Conservation (phyloP, 1,140 invertebrate genomes). For the Notospermus geniculatus region DNA sequence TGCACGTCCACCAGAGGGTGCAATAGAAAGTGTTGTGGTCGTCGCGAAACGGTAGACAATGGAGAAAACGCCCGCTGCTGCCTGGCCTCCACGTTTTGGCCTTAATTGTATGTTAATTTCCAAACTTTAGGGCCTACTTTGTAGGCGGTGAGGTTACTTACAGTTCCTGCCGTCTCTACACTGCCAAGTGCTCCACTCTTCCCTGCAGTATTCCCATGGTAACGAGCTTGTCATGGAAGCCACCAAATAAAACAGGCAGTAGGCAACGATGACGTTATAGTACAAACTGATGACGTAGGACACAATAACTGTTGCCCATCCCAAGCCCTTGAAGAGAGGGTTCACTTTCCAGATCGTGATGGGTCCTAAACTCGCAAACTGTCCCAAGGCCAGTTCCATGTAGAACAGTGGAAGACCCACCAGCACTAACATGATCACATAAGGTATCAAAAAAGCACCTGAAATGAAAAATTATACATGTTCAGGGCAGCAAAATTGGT, state of each 20-base stretch:
- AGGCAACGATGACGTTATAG: constrained; percentile 59
- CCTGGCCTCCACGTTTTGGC: no score
- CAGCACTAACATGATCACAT: constrained; percentile 59
- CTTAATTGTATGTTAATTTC: no score
- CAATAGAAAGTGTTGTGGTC: no score
- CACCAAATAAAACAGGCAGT: constrained; percentile 54
- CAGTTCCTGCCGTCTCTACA: constrained; percentile 4
- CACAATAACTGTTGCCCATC: constrained; percentile 80
- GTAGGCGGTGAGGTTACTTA: no score
- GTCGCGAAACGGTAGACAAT: no score
- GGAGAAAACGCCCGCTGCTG: no score
- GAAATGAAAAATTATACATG: constrained; percentile 3
- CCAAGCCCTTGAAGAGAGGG: constrained; percentile 63
- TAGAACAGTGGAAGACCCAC: constrained; percentile 58
- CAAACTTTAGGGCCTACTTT: no score
- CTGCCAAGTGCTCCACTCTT: constrained; percentile 49
- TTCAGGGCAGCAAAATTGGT: no score
- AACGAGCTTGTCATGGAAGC: constrained; percentile 51
- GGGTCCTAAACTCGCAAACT: constrained; percentile 49
- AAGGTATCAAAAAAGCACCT: constrained; percentile 60
- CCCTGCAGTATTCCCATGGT: constrained; percentile 58
- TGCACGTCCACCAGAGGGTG: no score
- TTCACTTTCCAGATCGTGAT: constrained; percentile 47
- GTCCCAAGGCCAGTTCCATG: constrained; percentile 51
- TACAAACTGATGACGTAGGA: constrained; percentile 73